phyloP scores from a whole-genome alignment of 2,888 invertebrate genomes.

The Noctua janthe region DNA sequence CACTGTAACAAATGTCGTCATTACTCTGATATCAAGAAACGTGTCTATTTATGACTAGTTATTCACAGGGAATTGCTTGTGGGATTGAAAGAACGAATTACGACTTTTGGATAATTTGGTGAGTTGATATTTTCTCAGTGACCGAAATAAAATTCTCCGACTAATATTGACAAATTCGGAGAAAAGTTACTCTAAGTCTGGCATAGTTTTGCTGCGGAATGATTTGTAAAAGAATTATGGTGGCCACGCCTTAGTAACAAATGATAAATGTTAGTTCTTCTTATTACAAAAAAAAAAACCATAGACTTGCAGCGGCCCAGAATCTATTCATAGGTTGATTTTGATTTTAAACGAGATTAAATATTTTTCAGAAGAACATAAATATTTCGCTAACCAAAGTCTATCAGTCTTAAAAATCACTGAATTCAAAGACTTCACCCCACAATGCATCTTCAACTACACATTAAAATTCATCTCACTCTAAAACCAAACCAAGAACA shows the following conservation, averaged over 20 bases:
- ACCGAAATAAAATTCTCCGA: neutral
- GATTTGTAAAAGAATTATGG: neutral
- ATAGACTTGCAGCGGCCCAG: neutral
- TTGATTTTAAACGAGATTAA: neutral
- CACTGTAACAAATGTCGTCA: slow-evolving; percentile 61
- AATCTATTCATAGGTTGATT: neutral
- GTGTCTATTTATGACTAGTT: slow-evolving; percentile 30
- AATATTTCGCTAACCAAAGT: neutral
- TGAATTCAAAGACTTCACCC: neutral
- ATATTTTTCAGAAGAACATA: neutral
- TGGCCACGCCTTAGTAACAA: neutral
- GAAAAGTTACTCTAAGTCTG: neutral
- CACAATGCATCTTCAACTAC: neutral
- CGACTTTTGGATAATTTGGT: neutral
- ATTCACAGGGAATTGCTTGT: neutral
- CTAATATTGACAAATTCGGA: neutral
- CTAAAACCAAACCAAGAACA: slow-evolving; percentile 6
- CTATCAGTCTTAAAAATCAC: neutral
- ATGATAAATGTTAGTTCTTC: neutral
- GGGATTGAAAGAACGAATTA: neutral
- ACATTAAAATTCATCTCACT: slow-evolving; percentile 33
- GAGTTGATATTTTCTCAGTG: neutral
- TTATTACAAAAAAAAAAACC: neutral
- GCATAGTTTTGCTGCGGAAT: neutral
- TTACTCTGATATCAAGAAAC: slow-evolving; percentile 54